A percentile compares a stretch with the other conserved stretches of the same genome.
Conservation (phyloP, 1,140 invertebrate species). For the Caenorhabditis latens region DNA sequence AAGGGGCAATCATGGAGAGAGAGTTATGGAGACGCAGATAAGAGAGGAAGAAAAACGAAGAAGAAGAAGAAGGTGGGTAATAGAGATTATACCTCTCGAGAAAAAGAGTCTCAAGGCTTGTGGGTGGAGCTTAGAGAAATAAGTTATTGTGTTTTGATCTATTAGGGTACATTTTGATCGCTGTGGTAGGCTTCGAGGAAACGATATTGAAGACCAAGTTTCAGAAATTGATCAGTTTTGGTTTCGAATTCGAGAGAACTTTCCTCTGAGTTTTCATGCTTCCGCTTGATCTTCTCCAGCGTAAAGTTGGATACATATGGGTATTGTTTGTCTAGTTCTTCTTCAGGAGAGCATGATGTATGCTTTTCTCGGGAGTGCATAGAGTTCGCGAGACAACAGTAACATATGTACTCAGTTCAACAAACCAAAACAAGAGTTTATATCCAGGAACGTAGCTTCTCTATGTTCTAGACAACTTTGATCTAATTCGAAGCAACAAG, state of each 20-base stretch:
- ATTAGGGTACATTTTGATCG: neutral
- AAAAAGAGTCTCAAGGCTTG: conserved; percentile 13
- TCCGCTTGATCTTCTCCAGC: neutral
- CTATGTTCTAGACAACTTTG: neutral
- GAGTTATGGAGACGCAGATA: conserved; percentile 12
- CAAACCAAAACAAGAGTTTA: neutral
- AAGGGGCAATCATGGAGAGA: neutral
- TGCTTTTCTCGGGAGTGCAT: neutral
- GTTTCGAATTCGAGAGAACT: too few relatives aligned
- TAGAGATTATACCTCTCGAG: conserved; percentile 26
- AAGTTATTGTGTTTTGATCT: neutral
- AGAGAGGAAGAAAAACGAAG: neutral
- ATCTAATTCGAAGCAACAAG: neutral
- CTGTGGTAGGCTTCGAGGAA: neutral
- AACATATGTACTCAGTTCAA: neutral
- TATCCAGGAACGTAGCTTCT: neutral
- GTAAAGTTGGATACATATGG: neutral
- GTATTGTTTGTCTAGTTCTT: neutral
- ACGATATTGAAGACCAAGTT: neutral
- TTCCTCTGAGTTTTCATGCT: neutral
- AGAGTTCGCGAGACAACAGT: neutral
- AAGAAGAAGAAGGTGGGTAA: conserved; percentile 25
- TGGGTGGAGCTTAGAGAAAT: neutral
- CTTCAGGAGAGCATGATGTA: neutral
- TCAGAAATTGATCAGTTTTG: neutral